phyloP scores from a whole-genome alignment of 1,140 invertebrate genomes.

The Brachionus paranguensis region DNA sequence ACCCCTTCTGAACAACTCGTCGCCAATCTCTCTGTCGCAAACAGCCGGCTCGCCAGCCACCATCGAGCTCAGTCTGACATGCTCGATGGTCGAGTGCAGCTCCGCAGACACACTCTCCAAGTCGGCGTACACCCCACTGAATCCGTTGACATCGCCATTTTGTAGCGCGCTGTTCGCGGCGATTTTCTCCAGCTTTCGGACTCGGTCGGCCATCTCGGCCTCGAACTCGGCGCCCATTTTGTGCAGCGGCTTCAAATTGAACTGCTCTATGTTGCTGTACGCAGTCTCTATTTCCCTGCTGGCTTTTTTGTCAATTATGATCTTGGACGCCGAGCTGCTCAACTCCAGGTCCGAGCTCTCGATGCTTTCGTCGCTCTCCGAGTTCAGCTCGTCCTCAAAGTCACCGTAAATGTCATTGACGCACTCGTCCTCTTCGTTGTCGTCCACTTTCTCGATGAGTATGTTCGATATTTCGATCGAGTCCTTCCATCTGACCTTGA shows the following conservation, averaged over 20 bases:
- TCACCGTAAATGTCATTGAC: conserved; percentile 30
- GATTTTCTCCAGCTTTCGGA: neutral
- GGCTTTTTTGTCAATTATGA: neutral
- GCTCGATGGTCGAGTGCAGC: conserved; percentile 25
- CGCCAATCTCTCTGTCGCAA: neutral
- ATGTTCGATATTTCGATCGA: conserved; percentile 37
- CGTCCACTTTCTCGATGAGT: neutral
- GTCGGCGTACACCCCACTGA: neutral
- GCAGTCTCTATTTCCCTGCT: neutral
- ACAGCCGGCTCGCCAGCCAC: neutral
- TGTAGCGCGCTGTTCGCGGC: neutral
- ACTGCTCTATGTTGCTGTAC: neutral
- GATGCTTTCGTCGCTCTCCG: neutral
- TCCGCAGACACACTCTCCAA: neutral
- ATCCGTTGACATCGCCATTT: neutral
- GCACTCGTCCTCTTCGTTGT: conserved; percentile 10
- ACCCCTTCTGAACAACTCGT: neutral
- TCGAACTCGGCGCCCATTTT: conserved; percentile 20
- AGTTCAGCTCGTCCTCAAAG: neutral
- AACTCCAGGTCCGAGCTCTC: conserved; percentile 10
- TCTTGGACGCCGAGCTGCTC: neutral
- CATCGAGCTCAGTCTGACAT: conserved; percentile 19
- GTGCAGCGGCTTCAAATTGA: conserved; percentile 15
- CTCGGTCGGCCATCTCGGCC: neutral
- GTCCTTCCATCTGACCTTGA: conserved; percentile 38